Evolutionary conservation across 1,140 invertebrate genomes (phyloP).

Genomic region (Tetragonula clypearis): DNA sequence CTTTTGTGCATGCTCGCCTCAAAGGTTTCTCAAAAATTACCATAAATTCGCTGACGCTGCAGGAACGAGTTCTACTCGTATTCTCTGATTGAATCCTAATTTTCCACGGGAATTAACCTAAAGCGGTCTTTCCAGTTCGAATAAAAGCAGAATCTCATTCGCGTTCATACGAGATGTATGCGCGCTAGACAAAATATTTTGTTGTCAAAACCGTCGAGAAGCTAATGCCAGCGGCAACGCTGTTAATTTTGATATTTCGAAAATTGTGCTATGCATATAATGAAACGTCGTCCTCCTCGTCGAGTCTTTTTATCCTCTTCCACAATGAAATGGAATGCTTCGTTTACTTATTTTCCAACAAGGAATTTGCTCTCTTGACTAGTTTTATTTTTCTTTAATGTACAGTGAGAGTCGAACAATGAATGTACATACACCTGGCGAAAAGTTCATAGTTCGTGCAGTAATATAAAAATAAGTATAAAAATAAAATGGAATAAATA

Average conservation of each 20-base stretch:
- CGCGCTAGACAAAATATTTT: neutral
- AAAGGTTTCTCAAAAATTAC: conserved; percentile 29
- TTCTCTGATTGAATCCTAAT: conserved; percentile 5
- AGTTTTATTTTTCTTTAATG: neutral
- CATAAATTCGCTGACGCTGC: neutral
- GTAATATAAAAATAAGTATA: no score
- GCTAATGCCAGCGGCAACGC: conserved; percentile 6
- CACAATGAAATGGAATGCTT: neutral
- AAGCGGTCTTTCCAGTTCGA: no score
- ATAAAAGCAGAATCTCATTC: neutral
- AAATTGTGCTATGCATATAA: no score
- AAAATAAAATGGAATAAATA: no score
- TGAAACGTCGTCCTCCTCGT: no score
- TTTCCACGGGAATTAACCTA: neutral
- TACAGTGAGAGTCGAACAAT: neutral
- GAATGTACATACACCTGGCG: no score
- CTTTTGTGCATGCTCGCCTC: neutral
- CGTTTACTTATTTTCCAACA: neutral
- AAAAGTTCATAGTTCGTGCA: no score
- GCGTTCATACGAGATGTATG: neutral
- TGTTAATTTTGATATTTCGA: no score
- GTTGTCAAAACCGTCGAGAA: neutral
- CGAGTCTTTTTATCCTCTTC: no score
- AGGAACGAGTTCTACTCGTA: neutral
- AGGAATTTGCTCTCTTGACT: neutral